These are phyloP conservation scores for Cephus pulcher DNA, from an alignment of 2,888 invertebrate species.

Conservation along the genomic window DNA sequence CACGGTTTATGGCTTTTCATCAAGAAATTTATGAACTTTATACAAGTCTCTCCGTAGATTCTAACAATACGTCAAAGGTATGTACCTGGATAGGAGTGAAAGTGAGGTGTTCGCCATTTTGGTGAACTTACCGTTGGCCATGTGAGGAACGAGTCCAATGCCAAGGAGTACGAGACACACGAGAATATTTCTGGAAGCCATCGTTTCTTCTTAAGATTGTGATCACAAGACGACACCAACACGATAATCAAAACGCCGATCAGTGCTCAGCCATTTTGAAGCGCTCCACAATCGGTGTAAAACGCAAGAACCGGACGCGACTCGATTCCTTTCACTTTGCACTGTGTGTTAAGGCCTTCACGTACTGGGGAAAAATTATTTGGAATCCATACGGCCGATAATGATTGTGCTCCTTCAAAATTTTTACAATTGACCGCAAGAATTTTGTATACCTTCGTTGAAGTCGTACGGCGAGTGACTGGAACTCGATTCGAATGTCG, in stretches of 20 bases:
- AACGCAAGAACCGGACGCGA: constrained; percentile 35
- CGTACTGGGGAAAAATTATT: constrained; percentile 18
- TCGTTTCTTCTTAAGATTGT: constrained; percentile 6
- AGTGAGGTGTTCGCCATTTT: constrained; percentile 18
- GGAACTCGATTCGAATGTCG: not conserved
- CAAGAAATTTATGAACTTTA: not conserved
- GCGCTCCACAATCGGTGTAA: constrained; percentile 21
- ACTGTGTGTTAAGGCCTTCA: constrained; percentile 36
- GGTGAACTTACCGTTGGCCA: constrained; percentile 18
- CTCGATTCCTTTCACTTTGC: constrained; percentile 36
- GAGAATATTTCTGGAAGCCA: constrained; percentile 9
- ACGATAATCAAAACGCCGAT: not conserved
- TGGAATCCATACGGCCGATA: not conserved
- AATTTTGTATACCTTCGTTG: not conserved
- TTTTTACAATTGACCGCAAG: not conserved
- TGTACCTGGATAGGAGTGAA: constrained; percentile 1
- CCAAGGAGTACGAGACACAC: constrained; percentile 9
- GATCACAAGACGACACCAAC: not conserved
- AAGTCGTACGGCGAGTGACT: not conserved
- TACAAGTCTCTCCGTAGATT: not conserved
- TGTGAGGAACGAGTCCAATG: constrained; percentile 13
- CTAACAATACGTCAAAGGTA: not conserved
- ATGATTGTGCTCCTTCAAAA: not conserved
- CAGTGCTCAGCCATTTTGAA: constrained; percentile 57
- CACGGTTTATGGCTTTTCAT: not conserved